A percentile compares a stretch with the other conserved stretches of the same genome.
These are phyloP conservation scores for Cromileptes altivelis DNA, from an alignment of 2,113 vertebrate genomes.

Conservation along the genomic window DNA sequence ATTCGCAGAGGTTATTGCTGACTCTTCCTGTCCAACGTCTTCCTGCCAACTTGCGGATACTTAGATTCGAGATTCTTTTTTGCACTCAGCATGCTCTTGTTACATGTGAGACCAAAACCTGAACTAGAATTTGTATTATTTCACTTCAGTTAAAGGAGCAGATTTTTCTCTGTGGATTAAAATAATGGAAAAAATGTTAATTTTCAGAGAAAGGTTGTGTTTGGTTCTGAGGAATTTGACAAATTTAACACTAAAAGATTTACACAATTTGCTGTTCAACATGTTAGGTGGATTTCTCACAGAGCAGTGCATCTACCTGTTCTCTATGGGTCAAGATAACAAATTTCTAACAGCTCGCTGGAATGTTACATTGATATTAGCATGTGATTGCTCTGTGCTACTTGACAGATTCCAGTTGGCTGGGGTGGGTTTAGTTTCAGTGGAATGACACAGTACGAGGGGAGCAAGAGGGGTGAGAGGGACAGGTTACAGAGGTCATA, in stretches of 20 bases:
- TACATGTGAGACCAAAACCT: conserved; percentile 6
- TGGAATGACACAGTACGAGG: conserved; percentile 31
- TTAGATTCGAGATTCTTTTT: neutral
- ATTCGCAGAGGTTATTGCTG: conserved; percentile 6
- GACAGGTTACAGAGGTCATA: conserved; percentile 66
- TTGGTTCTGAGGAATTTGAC: no score
- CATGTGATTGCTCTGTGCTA: conserved; percentile 35
- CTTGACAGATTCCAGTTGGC: conserved; percentile 55
- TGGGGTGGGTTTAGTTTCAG: conserved; percentile 62
- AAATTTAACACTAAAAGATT: neutral
- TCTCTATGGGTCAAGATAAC: conserved; percentile 7
- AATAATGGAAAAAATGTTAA: neutral
- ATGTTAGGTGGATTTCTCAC: neutral
- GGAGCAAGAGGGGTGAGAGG: conserved; percentile 31
- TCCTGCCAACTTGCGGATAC: neutral
- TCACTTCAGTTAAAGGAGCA: neutral
- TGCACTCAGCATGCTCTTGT: neutral
- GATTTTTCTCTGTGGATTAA: neutral
- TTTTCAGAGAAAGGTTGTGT: neutral
- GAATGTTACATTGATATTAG: conserved; percentile 5
- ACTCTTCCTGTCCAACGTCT: conserved; percentile 3
- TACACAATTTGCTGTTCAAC: neutral
- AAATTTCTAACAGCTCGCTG: conserved; percentile 20
- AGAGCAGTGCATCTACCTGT: rapidly evolving
- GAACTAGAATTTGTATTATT: neutral